Evolutionary conservation across 2,113 vertebrate genomes (phyloP), one percentile per base, ranked within the genome.

Genomic region (Brachypodius melanocephalos): DNA sequence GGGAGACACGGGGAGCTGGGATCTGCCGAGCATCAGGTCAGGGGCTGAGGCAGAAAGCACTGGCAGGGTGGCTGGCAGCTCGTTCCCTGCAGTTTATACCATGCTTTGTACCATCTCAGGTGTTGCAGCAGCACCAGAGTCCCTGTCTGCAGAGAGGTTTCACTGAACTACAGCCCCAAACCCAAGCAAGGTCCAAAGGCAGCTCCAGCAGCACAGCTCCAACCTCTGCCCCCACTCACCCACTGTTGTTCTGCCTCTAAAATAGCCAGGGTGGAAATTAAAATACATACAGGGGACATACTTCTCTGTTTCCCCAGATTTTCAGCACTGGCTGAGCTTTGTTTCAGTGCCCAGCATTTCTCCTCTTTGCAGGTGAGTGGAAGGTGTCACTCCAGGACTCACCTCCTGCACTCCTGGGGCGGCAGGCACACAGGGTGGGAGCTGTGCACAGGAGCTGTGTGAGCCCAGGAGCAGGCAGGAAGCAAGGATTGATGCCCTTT

Each of bases 271-370:
- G 22, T 8, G 34, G 1, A 14, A 52, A 61, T 10, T 10, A 8
- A 51, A 17, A 21, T 8, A 15, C 3, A 3, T 2, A 2, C n/a
- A 32, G 25, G 25, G 36, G 62, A 2, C 1, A 2, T 28, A 8
- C 59, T 20, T 42, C 38, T 57, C 8, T n/a, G 0, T n/a, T 92
- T 10, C 36, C 46, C 54, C 9, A 0, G 29, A 36, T 55, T 73
- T 43, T 10, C 59, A 63, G 61, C 43, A 3, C 6, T 55, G 55
- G 2, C 9, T 13, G 10, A 18, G 45, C 18, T 72, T 17, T 34
- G 12, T 45, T 76, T 31, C 24, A 8, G 61, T 20, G 24, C 54
- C 40, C 63, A 69, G 9, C 32, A 76, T 40, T 57, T 52, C 17
- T 84, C 5, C n/a, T 74, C 22, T 63, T 54, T 69, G 45, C 73